Percentiles rank a stretch among this genome's conserved stretches.
phyloP scores from a whole-genome alignment of 2,797 vertebrate genomes.

The Erethizon dorsatum region DNA sequence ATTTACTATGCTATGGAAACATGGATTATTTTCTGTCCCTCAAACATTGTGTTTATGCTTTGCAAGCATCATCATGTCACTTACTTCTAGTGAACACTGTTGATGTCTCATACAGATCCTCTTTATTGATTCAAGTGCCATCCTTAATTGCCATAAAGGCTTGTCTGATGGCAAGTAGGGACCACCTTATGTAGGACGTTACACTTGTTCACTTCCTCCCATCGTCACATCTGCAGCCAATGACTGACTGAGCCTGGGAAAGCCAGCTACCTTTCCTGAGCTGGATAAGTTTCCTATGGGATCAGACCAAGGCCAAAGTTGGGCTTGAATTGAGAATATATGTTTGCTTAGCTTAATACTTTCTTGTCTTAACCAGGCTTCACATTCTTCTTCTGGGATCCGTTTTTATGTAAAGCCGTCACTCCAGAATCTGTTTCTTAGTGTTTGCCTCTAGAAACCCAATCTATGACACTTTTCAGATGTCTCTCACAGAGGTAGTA shows the following conservation, averaged over 20 bases:
- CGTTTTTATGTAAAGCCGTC: background rate
- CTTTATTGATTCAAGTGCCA: background rate
- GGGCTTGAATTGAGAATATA: background rate
- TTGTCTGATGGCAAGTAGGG: background rate
- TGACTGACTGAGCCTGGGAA: background rate
- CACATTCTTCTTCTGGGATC: background rate
- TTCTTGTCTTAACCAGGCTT: background rate
- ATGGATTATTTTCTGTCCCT: background rate
- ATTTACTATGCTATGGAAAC: background rate
- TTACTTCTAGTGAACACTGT: background rate
- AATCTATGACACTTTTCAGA: background rate
- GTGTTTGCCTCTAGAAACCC: background rate
- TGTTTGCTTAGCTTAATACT: background rate
- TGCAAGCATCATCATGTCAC: background rate
- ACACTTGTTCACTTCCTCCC: rapidly evolving
- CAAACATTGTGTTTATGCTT: background rate
- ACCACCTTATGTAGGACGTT: background rate
- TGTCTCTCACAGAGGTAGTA: background rate
- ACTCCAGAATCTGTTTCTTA: background rate
- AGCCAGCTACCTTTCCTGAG: background rate
- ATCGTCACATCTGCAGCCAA: background rate
- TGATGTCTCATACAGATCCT: background rate
- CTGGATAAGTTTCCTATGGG: background rate
- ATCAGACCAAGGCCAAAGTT: background rate
- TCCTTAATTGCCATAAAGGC: background rate